Base-by-base conservation (phyloP, 1,140 invertebrate species). In the Drosophila seguyi region DNA sequence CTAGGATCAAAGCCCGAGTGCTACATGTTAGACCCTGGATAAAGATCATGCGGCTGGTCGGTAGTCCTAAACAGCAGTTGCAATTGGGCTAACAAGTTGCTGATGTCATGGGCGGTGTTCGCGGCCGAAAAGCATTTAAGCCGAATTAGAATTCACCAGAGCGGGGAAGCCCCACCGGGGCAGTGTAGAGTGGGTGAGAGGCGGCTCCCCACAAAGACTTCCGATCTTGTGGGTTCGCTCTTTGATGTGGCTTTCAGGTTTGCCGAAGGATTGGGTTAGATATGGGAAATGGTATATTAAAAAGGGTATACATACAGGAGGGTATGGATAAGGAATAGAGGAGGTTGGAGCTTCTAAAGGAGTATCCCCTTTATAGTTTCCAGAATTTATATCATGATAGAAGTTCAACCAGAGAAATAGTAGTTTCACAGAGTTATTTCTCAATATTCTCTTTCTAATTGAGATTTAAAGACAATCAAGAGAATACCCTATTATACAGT, bases 11-110 rank as follows among this genome's bases (percentile, higher is more conserved):
- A 87, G 79, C 39, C 25, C 6, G 45, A 57, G 39, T 56, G 75
- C 79, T 59, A 55, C 79, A 76, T 86, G 79, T 85, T 81, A 78
- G 81, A 57, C 57, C 60, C 71, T 34, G 74, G 82, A 85, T 85
- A 63, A 68, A 41, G 50, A 81, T 81, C 48, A n/a, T n/a, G n/a
- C n/a, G n/a, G n/a, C n/a, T n/a, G 27, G 20, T 56, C 38, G 44
- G 62, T 69, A 52, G 76, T 85, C 75, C 78, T 86, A 86, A 86
- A 75, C 82, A 82, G 68, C 78, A 78, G 65, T 82, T 86, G 79
- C 83, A 86, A 86, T 75, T 86, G 83, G 83, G 82, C 72, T 86
- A 86, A 86, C 82, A 81, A 81, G 47, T 86, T 86, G 82, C 82
- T 86, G 82, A 86, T 86, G 78, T 86, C 82, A 86, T 85, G 82